phyloP scores from a whole-genome alignment of 2,113 vertebrate genomes.

The Neolamprologus tretocephalus region DNA sequence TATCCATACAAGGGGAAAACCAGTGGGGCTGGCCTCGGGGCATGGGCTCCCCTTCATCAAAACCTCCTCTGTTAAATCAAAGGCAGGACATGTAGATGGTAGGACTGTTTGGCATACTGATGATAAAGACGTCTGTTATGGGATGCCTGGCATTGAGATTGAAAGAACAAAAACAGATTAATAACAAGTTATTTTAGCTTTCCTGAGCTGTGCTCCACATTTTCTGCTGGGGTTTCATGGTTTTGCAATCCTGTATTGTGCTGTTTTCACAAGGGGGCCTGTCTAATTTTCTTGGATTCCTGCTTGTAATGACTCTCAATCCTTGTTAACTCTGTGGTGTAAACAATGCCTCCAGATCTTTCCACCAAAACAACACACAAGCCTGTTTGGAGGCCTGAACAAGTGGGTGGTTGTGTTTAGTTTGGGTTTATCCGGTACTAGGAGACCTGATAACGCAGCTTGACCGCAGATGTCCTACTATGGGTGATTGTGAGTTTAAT shows the following conservation, averaged over 20 bases:
- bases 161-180: constrained; percentile 1
- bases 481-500: neutral
- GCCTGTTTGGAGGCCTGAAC: constrained; percentile 39
- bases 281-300: constrained; percentile 48
- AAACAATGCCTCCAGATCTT: constrained; percentile 58
- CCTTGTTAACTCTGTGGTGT: constrained; percentile 56
- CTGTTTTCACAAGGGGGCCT: constrained; percentile 44
- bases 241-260: neutral
- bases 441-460: constrained; percentile 50
- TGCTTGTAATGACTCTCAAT: constrained; percentile 52
- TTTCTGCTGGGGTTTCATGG: constrained; percentile 11
- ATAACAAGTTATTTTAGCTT: constrained; percentile 26
- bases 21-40: neutral
- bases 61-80: constrained; percentile 40
- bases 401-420: constrained; percentile 56
- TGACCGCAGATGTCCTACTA: constrained; percentile 42
- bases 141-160: neutral
- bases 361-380: constrained; percentile 44
- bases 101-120: constrained; percentile 1
- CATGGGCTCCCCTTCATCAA: constrained; percentile 22
- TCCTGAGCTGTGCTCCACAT: neutral
- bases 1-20: constrained; percentile 31
- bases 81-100: constrained; percentile 4
- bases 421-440: constrained; percentile 56
- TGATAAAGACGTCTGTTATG: constrained; percentile 15